Evolutionary conservation across 2,113 vertebrate genomes (phyloP).

Genomic region (Helogale parvula): DNA sequence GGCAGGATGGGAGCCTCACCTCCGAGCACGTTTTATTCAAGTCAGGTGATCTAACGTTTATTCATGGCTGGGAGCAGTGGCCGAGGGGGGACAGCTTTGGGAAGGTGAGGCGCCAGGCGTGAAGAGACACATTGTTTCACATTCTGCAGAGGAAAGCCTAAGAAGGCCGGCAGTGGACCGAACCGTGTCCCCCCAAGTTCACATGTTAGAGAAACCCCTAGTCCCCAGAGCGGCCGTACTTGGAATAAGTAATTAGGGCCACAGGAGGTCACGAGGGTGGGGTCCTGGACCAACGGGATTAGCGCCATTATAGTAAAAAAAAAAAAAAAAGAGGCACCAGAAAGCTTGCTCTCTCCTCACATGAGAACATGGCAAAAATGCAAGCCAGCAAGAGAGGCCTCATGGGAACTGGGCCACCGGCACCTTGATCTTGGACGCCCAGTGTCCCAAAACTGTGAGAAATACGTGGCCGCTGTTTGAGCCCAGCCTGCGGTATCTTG

Average conservation of each 20-base stretch:
- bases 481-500: background rate
- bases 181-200: background rate
- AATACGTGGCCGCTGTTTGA: background rate
- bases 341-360: background rate
- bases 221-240: background rate
- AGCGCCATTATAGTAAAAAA: background rate
- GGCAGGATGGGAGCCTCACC: background rate
- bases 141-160: background rate
- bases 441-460: background rate
- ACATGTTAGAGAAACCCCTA: background rate
- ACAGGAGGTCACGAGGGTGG: background rate
- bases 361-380: background rate
- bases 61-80: rapidly evolving
- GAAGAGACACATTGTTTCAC: background rate
- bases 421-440: background rate
- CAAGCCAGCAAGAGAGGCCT: background rate
- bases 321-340: background rate
- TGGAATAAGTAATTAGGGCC: background rate
- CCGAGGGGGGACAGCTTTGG: background rate
- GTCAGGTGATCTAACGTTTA: background rate
- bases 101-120: background rate
- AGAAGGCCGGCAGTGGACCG: background rate
- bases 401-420: background rate
- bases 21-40: background rate
- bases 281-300: background rate